Evolutionary conservation across 2,888 invertebrate species (phyloP).

Genomic region (Agriopis marginaria): DNA sequence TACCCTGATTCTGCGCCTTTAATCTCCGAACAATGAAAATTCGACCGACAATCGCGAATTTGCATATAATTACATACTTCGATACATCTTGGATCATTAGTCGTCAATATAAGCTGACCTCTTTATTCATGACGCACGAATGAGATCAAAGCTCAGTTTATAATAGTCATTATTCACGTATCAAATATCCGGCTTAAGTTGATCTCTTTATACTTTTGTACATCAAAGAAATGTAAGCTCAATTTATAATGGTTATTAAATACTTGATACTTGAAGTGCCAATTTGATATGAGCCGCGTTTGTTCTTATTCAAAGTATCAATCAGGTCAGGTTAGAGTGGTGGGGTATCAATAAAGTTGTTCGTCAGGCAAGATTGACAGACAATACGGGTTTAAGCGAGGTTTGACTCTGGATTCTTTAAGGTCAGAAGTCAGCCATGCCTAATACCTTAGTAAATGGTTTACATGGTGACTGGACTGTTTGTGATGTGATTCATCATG

Average conservation of each 20-base stretch:
- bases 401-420: slow-evolving; percentile 30
- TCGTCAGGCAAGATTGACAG: slow-evolving; percentile 41
- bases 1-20: not conserved
- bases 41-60: slow-evolving; percentile 35
- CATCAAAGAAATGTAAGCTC: slow-evolving; percentile 17
- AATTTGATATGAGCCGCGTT: slow-evolving; percentile 14
- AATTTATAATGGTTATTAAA: slow-evolving; percentile 7
- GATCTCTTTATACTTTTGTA: not conserved
- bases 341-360: slow-evolving; percentile 44
- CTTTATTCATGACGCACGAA: slow-evolving; percentile 12
- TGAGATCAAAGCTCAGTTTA: slow-evolving; percentile 11
- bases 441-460: slow-evolving; percentile 11
- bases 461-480: slow-evolving; percentile 13
- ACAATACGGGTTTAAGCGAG: slow-evolving; percentile 44
- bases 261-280: slow-evolving; percentile 12
- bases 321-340: slow-evolving; percentile 26
- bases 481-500: slow-evolving; percentile 6
- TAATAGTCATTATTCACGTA: slow-evolving; percentile 4
- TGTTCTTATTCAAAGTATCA: slow-evolving; percentile 1
- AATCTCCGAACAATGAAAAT: slow-evolving; percentile 25
- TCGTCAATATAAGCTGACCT: slow-evolving; percentile 16
- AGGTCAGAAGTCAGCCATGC: slow-evolving; percentile 24
- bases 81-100: slow-evolving; percentile 4
- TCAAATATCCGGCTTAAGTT: not conserved
- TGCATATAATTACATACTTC: slow-evolving; percentile 35